Base-by-base conservation (phyloP, 2,888 invertebrate genomes). In the Mystacides longicornis region DNA sequence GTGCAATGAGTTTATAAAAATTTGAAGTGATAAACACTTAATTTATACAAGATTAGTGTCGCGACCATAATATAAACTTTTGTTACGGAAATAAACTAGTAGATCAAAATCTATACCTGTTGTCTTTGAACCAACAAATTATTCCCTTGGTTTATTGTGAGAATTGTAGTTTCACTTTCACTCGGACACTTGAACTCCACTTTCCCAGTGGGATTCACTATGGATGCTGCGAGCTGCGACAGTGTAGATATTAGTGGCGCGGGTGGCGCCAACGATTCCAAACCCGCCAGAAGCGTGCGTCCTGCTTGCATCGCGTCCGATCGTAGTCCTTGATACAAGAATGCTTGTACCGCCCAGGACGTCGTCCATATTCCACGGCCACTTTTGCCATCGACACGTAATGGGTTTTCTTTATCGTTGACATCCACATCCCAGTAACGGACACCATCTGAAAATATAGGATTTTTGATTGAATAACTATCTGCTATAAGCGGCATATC, bases 331-430 rank as follows among this genome's bases (percentile, higher is more conserved):
- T 69, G 67, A 1, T 67, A 76, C 14, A 84, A 65, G 67, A 83
- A 82, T 0, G 90, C 84, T 54, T 93, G 75, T 54, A 97, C 73
- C 0, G 86, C 89, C 70, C 96, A 97, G 31, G 49, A 43, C 43
- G 23, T 27, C 53, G 56, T 52, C 18, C 49, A 33, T 11, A 49
- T 23, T 4, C 45, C 52, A 22, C 43, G 23, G 11, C 52, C 56
- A 16, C 49, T 52, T 67, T 69, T 23, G 64, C 66, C 60, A 71
- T 42, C 27, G 5, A 42, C 37, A 3, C 56, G 64, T 74, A 77
- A 75, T 0, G 77, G 76, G 64, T 75, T 77, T 45, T 75, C 75
- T 0, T 67, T 64, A 2, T 69, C 71, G 0, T 67, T 62, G 1
- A 73, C 60, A 23, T 66, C 66, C 0, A 75, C 69, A 0, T 73